Evolutionary conservation across 2,888 invertebrate genomes (phyloP), one percentile per base, ranked within the genome.

Genomic region (Labia minor): DNA sequence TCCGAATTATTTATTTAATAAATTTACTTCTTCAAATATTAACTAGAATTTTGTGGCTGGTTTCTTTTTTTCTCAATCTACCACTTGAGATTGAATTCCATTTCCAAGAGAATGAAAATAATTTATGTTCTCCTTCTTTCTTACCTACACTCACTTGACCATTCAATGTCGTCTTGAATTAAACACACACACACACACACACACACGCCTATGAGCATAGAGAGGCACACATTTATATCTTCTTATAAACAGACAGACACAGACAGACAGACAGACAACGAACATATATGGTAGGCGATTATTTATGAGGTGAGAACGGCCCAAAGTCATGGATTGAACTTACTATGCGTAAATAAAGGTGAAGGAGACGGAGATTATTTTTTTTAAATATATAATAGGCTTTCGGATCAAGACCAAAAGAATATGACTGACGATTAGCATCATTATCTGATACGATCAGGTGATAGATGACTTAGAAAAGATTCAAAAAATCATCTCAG

Each of bases 271-370:
- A 26, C 26, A 26, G 26, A 26, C 26, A 26, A 3, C 8, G 26
- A 26, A 26, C 26, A 26, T 26, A 26, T 26, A 26, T 6, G 49
- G 49, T 49, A 49, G 49, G 49, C 49, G 49, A 49, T 49, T 49
- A 49, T 49, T 49, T 49, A 49, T 49, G 49, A 49, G 49, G 49
- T 49, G 49, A 49, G 49, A 49, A 49, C 49, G 16, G 49, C 49
- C 49, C 49, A 49, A 16, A 49, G 49, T 16, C 49, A 49, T 49
- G 49, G 49, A 49, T 49, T 49, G 49, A 49, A 49, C 49, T n/a
- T 16, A n/a, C 14, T 16, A 49, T 49, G 16, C 49, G 49, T 49
- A 49, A 49, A 49, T 49, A 49, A 16, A 49, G 26, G 26, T 26
- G 49, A 49, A 16, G 14, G 8, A 49, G 49, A 49, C 6, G 14